Evolutionary conservation across 2,888 invertebrate genomes (phyloP), one percentile per base, ranked within the genome.

Genomic region (Tetragonula carbonaria): DNA sequence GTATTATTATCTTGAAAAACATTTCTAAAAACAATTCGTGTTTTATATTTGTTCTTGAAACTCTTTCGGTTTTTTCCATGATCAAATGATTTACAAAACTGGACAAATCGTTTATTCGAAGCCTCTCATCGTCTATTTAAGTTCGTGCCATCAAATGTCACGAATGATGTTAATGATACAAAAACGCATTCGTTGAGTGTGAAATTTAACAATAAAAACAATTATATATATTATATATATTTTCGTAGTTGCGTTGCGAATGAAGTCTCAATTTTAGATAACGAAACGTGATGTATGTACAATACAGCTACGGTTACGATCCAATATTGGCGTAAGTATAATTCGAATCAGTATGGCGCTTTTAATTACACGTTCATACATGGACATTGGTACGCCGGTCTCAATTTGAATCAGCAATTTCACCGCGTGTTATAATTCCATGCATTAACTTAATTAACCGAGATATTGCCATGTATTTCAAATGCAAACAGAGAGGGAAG

Each of bases 391-490:
- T 23, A 14, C 11, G 13, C 14, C 45, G 38, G 23, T 53, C 59
- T 16, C 21, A 28, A 38, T 79, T 74, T 38, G 38, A n/a, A 51
- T 51, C 38, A 38, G 45, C 28, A 62, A 70, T 79, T 79, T 66
- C 23, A 51, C 16, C 21, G 33, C 51, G 74, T 21, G 18, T 74
- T 74, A 55, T 66, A 66, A 55, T 74, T 66, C 23, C 28, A 53
- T 28, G 21, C 53, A 50, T 75, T 68, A 51, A 53, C 67, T 75
- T 63, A 68, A 63, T 79, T 79, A 79, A 68, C 38, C 28, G 13
- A 16, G 23, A 11, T 23, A 68, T 79, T 55, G 55, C 2, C n/a
- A 51, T 50, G 21, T 50, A 28, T 68, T 75, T 75, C 18, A 28
- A 63, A 45, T 21, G 67, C n/a, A 63, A 53, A 50, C 28, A 28